Base-by-base conservation (phyloP, 2,888 invertebrate genomes). In the Ditylenchus weischeri region DNA sequence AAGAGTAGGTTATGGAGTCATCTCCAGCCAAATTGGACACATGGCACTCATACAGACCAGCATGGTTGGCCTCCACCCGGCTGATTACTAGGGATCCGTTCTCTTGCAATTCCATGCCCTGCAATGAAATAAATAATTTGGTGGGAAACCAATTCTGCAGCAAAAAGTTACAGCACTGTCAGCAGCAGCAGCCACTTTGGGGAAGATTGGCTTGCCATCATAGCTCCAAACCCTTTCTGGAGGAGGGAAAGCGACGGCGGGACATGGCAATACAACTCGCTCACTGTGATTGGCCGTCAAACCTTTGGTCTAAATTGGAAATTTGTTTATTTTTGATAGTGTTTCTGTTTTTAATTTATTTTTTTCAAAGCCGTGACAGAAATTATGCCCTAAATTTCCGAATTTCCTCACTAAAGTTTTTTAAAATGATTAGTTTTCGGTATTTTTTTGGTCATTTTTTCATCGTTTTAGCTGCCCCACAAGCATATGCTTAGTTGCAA, bases 1-100 rank as follows among this genome's bases (percentile, higher is more conserved):
- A 74, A 43, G 80, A 78, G 77, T 85, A 85, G 38, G 75, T 76
- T 64, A 84, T 84, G 61, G 83, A 79, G 54, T 82, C 83, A 64
- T 84, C 83, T 43, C 85, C 85, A 21, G 85, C 85, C 57, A 83
- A 72, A 72, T 86, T 86, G 36, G 81, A 79, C 1, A 85, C 86
- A 47, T 80, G 76, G 77, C 86, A 86, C 47, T 77, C 79, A 74
- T 85, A 86, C 8, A 66, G 65, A 21, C 84, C 86, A 23, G 83
- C 77, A 71, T 85, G 84, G 15, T 72, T 74, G 11, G 76, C 43
- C 51, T 75, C 68, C 36, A 76, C 76, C 49, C 66, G 62, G 7
- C 68, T 65, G 0, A 78, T 65, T 18, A 76, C 68, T 38, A 78
- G 68, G 0, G 72, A 68, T 21, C 78, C 78, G 66, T 78, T 75